Evolutionary conservation across 2,113 vertebrate species (phyloP), one percentile per base, ranked within the genome.

Genomic region (Orcinus orca): DNA sequence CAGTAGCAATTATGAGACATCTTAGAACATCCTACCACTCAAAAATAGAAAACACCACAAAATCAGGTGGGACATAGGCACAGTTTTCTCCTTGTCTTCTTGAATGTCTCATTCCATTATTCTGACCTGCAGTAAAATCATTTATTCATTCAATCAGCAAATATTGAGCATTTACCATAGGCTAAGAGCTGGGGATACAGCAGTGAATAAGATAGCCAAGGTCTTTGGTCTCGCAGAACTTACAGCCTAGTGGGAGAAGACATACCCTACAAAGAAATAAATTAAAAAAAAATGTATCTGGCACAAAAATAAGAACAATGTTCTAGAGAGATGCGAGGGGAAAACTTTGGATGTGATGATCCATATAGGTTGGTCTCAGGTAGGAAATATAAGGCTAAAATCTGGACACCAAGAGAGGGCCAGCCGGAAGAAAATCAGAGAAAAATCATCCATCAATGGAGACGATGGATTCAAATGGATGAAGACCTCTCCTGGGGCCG

Each of bases 11-110:
- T 36, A 55, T 1, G 58, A 60, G 33, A 71, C 47, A 88, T 82
- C 82, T 55, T 88, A 86, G 63, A 88, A 77, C 21, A 50, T 87
- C 50, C 68, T 50, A 26, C 5, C 8, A n/a, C 38, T 60, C 68
- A 50, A 74, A 63, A 96, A 90, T 12, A 96, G 58, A 96, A 96
- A 84, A 25, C n/a, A 86, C 44, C 26, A 63, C 36, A 50, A 38
- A 76, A 76, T 38, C 10, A 68, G 36, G 1, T 41, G n/a, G 70
- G 25, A 63, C 8, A 65, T 3, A 60, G 23, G 23, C 31, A 68
- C 31, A 62, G n/a, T 26, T 70, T 76, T 83, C 41, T 87, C 14
- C 31, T 62, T 62, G 41, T 41, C 62, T 83, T 36, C 73, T 91
- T 44, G 70, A 88, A 55, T 58, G 73, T 17, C 65, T 3, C 47